A percentile compares a stretch with the other conserved stretches of the same genome.
Conservation (phyloP, 2,888 invertebrate genomes). For the Cephus spinipes region DNA sequence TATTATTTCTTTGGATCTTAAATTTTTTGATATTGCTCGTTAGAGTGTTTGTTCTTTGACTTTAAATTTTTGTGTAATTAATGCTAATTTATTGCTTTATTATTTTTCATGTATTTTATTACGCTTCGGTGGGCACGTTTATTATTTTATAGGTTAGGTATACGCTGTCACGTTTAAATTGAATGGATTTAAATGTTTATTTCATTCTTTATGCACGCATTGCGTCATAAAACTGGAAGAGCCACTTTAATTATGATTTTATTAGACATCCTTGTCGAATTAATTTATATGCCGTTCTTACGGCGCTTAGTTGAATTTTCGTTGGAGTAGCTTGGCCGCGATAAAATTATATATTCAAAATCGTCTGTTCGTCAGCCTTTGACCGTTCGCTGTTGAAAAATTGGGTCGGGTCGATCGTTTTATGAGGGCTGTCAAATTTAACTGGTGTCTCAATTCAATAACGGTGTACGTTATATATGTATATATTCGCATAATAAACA, state of each 20-base stretch:
- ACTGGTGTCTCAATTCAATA: background rate
- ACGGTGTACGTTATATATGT: background rate
- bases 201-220: background rate
- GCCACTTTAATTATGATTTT: background rate
- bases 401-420: background rate
- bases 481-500: background rate
- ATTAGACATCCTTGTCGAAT: background rate
- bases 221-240: background rate
- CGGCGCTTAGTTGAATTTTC: background rate
- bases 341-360: background rate
- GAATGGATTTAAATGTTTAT: background rate
- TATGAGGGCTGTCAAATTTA: background rate
- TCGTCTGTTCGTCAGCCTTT: background rate
- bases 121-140: background rate
- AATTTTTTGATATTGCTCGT: background rate
- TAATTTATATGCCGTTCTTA: background rate
- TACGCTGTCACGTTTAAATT: background rate
- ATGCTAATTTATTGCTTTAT: background rate
- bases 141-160: background rate
- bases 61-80: background rate
- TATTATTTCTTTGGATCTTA: no score
- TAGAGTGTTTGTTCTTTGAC: background rate
- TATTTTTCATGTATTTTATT: background rate
- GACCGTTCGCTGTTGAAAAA: background rate
- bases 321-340: background rate